Evolutionary conservation across 2,113 vertebrate genomes (phyloP), one percentile per base, ranked within the genome.

Genomic region (Erythrolamprus reginae): DNA sequence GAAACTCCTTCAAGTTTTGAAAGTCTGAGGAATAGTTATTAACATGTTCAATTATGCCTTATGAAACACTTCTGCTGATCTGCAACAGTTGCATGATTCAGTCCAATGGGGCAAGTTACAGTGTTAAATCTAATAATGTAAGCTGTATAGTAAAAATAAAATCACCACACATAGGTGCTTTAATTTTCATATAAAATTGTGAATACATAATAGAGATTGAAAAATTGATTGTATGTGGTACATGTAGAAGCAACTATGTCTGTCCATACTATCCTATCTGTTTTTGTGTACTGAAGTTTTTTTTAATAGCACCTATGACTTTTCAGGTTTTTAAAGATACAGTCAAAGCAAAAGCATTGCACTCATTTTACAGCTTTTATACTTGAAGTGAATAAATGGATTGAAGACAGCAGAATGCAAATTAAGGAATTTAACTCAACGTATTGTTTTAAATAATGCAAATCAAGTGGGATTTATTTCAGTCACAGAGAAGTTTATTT

Each of bases 41-140:
- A 98, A 98, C 97, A 98, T 97, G 97, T 98, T 98, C 98, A 98
- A 98, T 98, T 58, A 98, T 99, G 99, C 99, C 99, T 99, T 99
- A 99, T 98, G 94, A 98, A 98, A 98, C 96, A 97, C 97, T 97
- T 98, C 96, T 96, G 96, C 97, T 98, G 98, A 97, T 98, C 97
- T 97, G 97, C 98, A 97, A 98, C 97, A 97, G 96, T 98, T 98
- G 98, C 97, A 98, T 97, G 96, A 98, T 96, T 97, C 96, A 96
- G 96, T 97, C 93, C 96, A 96, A 97, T 96, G 97, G 96, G 96
- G 96, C 96, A 97, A 97, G 93, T 96, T 97, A 96, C 96, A 96
- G 96, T 96, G 96, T 97, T 98, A 97, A 97, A 94, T 96, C 95
- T 96, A 96, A 96, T 97, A 96, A 96, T 94, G 96, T 98, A 98